phyloP scores from a whole-genome alignment of 2,888 invertebrate genomes.

The Athrips mouffetella region DNA sequence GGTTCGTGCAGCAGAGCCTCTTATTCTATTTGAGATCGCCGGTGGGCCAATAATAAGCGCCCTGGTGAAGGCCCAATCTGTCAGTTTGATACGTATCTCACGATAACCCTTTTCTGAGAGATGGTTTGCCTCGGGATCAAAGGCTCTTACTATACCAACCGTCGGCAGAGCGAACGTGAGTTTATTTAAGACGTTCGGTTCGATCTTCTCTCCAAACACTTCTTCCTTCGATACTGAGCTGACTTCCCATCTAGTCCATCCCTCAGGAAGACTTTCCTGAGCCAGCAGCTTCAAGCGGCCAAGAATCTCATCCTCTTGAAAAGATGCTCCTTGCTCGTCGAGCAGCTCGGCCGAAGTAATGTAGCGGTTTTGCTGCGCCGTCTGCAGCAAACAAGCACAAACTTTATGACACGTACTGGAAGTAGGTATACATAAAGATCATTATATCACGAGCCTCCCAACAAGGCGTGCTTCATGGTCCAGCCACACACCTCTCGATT shows the following conservation, averaged over 20 bases:
- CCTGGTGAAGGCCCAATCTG: constrained; percentile 14
- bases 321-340: neutral
- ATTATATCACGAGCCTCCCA: neutral
- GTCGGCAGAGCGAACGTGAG: too few relatives aligned
- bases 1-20: too few relatives aligned
- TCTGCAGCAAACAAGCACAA: too few relatives aligned
- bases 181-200: too few relatives aligned
- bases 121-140: constrained; percentile 18
- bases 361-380: too few relatives aligned
- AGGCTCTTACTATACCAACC: constrained; percentile 7
- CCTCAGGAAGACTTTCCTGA: too few relatives aligned
- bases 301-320: neutral
- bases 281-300: constrained; percentile 4
- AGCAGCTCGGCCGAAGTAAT: neutral
- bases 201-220: too few relatives aligned
- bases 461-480: too few relatives aligned
- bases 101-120: constrained; percentile 19
- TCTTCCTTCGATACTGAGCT: too few relatives aligned
- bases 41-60: constrained; percentile 21
- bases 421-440: neutral
- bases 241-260: too few relatives aligned
- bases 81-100: neutral
- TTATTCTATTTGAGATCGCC: constrained; percentile 18
- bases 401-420: neutral
- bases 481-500: too few relatives aligned